Base-by-base conservation (phyloP, 2,797 vertebrate genomes). In the Fistularia commersonii region DNA sequence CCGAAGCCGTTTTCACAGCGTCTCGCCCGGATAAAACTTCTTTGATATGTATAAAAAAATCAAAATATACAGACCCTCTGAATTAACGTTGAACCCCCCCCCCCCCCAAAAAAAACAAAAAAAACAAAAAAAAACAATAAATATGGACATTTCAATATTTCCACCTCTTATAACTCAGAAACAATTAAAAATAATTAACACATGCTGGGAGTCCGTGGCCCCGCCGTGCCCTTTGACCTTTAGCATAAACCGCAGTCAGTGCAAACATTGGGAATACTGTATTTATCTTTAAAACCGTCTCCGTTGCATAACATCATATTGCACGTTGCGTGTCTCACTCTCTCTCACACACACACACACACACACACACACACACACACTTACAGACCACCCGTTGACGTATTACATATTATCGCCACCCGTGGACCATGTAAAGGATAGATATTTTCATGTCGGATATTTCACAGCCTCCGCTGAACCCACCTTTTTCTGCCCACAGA, bases 281-380 rank as follows among this genome's bases (percentile, higher is more conserved):
- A 52, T 77, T 74, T 66, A 74, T 65, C 75, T 44, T 40, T 74
- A 66, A 59, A 83, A 69, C 76, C 81, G 65, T 77, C 79, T 72
- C 76, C 75, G 59, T 88, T 87, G 87, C 86, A 89, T 88, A 87
- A 86, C 84, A 84, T 83, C 81, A 74, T 87, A 87, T 86, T 86
- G 84, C 84, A 86, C 82, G 69, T 59, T 83, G 76, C 36, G 54
- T 73, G 61, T 82, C 66, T 75, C 73, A 75, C 67, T 70, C 74
- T 37, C 68, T 62, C 72, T 59, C 56, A 42, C 74, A 57, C 71
- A 64, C 73, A 64, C 61, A 60, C 54, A 52, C 48, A 62, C 51
- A 45, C 39, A 66, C 49, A 43, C 57, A 57, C 52, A 58, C 52
- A 54, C 52, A 54, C 58, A 62, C 65, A 50, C 62, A 56, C 52